Conservation (phyloP, 2,113 vertebrate genomes). For the Lathamus discolor region DNA sequence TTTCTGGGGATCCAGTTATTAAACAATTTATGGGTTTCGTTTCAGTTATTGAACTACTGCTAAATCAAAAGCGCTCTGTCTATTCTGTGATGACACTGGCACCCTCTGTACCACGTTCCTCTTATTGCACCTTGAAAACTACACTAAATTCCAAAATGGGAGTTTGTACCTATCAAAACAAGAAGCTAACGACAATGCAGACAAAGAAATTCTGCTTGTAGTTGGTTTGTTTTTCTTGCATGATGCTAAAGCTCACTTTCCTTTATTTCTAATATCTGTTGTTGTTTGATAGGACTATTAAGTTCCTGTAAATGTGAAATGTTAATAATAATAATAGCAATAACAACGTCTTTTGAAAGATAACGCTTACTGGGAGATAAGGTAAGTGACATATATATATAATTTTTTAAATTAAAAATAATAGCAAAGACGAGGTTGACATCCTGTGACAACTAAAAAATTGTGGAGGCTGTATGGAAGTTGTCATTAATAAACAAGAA, state of each 20-base stretch:
- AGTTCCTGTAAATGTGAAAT: background rate
- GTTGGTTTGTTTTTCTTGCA: background rate
- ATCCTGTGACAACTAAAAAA: background rate
- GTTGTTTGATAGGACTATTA: background rate
- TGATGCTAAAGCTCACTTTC: background rate
- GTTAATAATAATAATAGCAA: background rate
- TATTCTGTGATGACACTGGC: background rate
- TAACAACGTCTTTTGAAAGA: background rate
- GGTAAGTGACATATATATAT: background rate
- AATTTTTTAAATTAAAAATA: background rate
- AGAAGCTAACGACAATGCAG: background rate
- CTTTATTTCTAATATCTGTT: background rate
- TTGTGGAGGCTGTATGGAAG: background rate
- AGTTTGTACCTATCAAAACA: background rate
- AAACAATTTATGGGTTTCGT: background rate
- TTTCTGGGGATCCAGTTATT: background rate
- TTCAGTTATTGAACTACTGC: slow-evolving; percentile 22
- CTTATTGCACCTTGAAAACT: background rate
- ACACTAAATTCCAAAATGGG: background rate
- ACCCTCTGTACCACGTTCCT: background rate
- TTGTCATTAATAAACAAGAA: background rate
- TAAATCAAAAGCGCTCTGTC: slow-evolving; percentile 1
- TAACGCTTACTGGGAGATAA: background rate
- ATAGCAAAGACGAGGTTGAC: background rate
- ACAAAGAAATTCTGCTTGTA: background rate